Conservation (phyloP, 2,888 invertebrate genomes). For the Drosophila tripunctata region DNA sequence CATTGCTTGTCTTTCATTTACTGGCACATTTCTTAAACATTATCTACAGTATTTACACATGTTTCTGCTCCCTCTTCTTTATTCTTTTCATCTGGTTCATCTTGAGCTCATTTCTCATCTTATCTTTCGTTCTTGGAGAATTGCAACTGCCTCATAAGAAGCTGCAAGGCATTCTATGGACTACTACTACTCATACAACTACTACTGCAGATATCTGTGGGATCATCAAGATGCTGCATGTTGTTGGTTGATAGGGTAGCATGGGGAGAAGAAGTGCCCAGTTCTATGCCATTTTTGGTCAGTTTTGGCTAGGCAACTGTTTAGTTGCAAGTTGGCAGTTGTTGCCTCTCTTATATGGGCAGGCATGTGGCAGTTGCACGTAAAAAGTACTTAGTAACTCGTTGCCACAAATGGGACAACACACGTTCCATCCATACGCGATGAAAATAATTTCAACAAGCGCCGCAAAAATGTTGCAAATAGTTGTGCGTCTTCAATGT, state of each 20-base stretch:
- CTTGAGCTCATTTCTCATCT: slow-evolving; percentile 3
- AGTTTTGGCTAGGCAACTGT: slow-evolving; percentile 18
- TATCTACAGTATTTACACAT: slow-evolving; percentile 15
- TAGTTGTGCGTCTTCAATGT: slow-evolving; percentile 36
- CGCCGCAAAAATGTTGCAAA: slow-evolving; percentile 52
- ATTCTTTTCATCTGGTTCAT: neutral
- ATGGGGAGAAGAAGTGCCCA: too few relatives aligned
- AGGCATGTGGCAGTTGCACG: slow-evolving; percentile 42
- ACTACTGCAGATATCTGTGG: neutral
- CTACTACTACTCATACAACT: neutral
- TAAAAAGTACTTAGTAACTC: slow-evolving; percentile 40
- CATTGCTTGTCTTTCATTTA: slow-evolving; percentile 8
- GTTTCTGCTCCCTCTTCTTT: neutral
- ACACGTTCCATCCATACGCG: slow-evolving; percentile 50
- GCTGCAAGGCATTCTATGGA: neutral
- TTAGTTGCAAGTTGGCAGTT: neutral
- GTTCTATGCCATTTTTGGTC: slow-evolving; percentile 35
- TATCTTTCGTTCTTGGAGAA: neutral
- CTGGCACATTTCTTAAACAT: slow-evolving; percentile 10
- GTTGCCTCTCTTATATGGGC: slow-evolving; percentile 35
- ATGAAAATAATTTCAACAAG: slow-evolving; percentile 57
- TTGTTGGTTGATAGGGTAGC: neutral
- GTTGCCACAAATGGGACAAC: slow-evolving; percentile 63
- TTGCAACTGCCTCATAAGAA: neutral
- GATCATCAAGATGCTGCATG: neutral